Percentiles rank a stretch among this genome's conserved stretches.
phyloP scores from a whole-genome alignment of 2,113 vertebrate species.

The Telmatochromis brachygnathus region DNA sequence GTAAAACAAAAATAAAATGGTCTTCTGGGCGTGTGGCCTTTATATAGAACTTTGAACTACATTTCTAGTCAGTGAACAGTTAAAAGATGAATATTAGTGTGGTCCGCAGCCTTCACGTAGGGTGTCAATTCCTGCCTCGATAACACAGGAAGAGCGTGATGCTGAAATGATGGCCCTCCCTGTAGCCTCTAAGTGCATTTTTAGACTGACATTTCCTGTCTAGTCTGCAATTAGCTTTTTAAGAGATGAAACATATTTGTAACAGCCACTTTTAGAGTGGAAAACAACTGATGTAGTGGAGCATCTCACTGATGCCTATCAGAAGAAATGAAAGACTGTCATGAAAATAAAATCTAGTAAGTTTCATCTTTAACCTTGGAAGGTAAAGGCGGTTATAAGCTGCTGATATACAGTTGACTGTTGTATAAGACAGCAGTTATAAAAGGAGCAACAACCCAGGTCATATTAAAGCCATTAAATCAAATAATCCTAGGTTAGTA shows the following conservation, averaged over 20 bases:
- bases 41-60: conserved; percentile 4
- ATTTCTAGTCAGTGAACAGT: neutral
- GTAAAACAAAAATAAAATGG: conserved; percentile 36
- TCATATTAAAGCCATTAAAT: neutral
- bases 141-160: conserved; percentile 29
- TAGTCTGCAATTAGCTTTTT: conserved; percentile 21
- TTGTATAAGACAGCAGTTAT: neutral
- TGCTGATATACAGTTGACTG: neutral
- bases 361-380: neutral
- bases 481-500: neutral
- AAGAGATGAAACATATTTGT: conserved; percentile 8
- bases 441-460: neutral
- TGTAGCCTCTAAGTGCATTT: conserved; percentile 7
- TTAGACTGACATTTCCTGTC: conserved; percentile 18
- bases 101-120: neutral
- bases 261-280: neutral
- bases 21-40: conserved; percentile 6
- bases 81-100: neutral
- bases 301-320: neutral
- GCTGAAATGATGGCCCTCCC: neutral
- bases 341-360: neutral
- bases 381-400: neutral
- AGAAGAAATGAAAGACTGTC: neutral
- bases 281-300: neutral
- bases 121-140: neutral